These are phyloP conservation scores for Microhierax caerulescens DNA, from an alignment of 2,797 vertebrate genomes.

Conservation along the genomic window DNA sequence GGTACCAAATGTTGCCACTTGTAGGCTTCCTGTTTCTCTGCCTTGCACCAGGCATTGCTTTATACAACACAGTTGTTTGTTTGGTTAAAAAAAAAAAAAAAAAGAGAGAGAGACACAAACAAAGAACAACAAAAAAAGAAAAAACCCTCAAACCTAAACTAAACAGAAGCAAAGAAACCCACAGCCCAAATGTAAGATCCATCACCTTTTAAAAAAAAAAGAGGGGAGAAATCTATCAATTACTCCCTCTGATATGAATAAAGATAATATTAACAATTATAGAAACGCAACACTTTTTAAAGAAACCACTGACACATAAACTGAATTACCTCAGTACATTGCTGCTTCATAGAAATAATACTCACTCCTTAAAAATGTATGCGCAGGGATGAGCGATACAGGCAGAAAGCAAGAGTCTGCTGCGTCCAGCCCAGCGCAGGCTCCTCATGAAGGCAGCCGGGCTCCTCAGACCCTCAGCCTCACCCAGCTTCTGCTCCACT, in stretches of 20 bases:
- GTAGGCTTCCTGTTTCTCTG: background rate
- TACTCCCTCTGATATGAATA: background rate
- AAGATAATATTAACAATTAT: background rate
- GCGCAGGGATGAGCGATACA: background rate
- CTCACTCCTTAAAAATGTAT: background rate
- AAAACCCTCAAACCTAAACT: too few relatives aligned
- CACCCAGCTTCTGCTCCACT: background rate
- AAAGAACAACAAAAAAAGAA: too few relatives aligned
- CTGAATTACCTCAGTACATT: background rate
- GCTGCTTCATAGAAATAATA: background rate
- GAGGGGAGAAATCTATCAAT: background rate
- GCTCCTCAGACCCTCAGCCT: accelerated
- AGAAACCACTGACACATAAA: background rate
- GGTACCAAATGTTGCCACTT: too few relatives aligned
- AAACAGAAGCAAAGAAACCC: too few relatives aligned
- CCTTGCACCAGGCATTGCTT: background rate
- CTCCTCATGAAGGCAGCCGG: background rate
- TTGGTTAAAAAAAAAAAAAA: too few relatives aligned
- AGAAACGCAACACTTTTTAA: background rate
- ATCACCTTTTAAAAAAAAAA: accelerated
- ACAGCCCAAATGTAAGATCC: background rate
- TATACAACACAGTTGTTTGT: accelerated
- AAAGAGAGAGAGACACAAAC: background rate
- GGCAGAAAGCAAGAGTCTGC: background rate
- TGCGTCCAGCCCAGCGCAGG: background rate